Conservation (phyloP, 92 coral and sea anemone species). For the Epizoanthus ramosus region DNA sequence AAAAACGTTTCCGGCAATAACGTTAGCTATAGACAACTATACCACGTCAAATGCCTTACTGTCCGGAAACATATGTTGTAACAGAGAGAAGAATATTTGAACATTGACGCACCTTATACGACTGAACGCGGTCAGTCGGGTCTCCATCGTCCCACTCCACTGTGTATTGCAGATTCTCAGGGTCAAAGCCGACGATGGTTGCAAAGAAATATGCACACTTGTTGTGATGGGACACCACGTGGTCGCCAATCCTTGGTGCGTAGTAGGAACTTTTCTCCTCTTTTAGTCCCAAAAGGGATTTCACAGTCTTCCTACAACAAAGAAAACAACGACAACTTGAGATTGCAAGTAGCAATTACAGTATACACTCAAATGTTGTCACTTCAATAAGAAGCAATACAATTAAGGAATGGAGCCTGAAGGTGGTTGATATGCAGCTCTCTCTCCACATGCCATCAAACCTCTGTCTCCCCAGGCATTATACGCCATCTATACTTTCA, state of each 20-base stretch:
- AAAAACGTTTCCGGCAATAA: too few relatives aligned
- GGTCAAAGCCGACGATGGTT: conserved; percentile 77
- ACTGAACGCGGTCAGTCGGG: conserved; percentile 79
- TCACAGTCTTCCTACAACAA: conserved; percentile 40
- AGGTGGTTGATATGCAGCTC: too few relatives aligned
- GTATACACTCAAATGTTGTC: too few relatives aligned
- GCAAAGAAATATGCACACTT: conserved; percentile 88
- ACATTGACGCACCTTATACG: conserved; percentile 67
- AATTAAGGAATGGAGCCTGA: too few relatives aligned
- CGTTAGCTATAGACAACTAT: too few relatives aligned
- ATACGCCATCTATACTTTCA: too few relatives aligned
- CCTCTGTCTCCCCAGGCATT: too few relatives aligned
- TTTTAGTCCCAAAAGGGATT: conserved; percentile 58
- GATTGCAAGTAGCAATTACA: neutral
- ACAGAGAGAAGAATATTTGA: too few relatives aligned
- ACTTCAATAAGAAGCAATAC: too few relatives aligned
- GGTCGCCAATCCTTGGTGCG: conserved; percentile 90
- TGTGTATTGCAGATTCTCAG: conserved; percentile 75
- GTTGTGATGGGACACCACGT: conserved; percentile 90
- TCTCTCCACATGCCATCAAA: too few relatives aligned
- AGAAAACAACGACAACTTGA: neutral
- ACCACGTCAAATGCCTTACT: too few relatives aligned
- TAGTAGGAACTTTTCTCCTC: conserved; percentile 60
- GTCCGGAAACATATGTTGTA: too few relatives aligned
- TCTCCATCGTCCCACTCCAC: conserved; percentile 99